Evolutionary conservation across 2,888 invertebrate species (phyloP).

Genomic region (Erynnis tages): DNA sequence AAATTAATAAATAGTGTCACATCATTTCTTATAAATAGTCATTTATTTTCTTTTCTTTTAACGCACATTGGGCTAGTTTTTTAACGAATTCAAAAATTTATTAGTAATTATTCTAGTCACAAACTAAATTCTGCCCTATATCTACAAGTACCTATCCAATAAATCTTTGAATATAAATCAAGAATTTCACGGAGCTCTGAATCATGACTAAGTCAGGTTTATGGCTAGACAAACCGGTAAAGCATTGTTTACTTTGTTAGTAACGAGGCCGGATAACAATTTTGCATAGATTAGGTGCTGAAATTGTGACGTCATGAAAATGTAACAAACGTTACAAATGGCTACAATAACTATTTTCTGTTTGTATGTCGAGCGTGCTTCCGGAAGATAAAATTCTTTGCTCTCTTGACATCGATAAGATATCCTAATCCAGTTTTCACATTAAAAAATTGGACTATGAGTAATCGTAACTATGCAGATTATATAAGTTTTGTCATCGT

Average conservation of each 20-base stretch:
- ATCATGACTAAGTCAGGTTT: constrained; percentile 48
- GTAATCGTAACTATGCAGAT: too few relatives aligned
- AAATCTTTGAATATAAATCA: constrained; percentile 43
- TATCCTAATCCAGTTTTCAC: neutral
- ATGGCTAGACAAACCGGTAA: constrained; percentile 40
- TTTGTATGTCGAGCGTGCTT: neutral
- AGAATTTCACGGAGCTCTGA: constrained; percentile 35
- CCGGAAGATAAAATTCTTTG: constrained; percentile 12
- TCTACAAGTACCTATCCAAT: too few relatives aligned
- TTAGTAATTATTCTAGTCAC: too few relatives aligned
- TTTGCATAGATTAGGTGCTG: constrained; percentile 30
- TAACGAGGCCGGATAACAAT: constrained; percentile 34
- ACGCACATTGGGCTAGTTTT: too few relatives aligned
- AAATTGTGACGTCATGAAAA: constrained; percentile 7
- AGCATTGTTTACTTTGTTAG: constrained; percentile 43
- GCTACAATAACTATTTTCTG: neutral
- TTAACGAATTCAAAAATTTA: too few relatives aligned
- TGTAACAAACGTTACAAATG: neutral
- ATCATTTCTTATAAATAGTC: too few relatives aligned
- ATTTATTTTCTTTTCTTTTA: too few relatives aligned
- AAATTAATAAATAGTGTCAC: too few relatives aligned
- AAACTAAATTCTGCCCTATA: too few relatives aligned
- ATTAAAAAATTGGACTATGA: neutral
- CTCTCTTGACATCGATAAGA: neutral
- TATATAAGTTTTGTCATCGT: neutral